These are phyloP conservation scores for Prolemur simus DNA, from an alignment of 2,113 vertebrate genomes.

Conservation along the genomic window DNA sequence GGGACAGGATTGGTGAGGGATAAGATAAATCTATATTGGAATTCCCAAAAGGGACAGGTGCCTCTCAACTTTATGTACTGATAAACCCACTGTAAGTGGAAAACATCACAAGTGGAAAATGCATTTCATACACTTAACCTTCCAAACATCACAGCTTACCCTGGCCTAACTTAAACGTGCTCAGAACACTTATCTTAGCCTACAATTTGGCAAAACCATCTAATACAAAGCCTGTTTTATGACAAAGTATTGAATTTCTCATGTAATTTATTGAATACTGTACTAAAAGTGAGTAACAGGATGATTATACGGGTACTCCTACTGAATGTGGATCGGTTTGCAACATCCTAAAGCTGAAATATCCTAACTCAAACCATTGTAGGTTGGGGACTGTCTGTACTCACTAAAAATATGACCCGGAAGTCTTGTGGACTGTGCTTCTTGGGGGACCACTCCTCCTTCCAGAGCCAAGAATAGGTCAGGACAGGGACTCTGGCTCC, in stretches of 20 bases:
- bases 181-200: not conserved
- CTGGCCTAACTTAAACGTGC: not conserved
- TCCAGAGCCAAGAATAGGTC: not conserved
- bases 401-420: not conserved
- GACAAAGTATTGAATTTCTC: not conserved
- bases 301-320: not conserved
- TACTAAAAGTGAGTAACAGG: not conserved
- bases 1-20: not conserved
- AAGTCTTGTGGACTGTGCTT: not conserved
- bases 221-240: not conserved
- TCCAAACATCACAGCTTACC: not conserved
- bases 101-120: not conserved
- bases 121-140: not conserved
- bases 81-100: not conserved
- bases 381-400: not conserved
- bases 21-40: not conserved
- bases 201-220: not conserved
- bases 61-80: not conserved
- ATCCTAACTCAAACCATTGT: not conserved
- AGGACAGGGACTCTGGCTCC: not conserved
- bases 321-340: not conserved
- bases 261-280: not conserved
- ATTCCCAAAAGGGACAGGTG: not conserved
- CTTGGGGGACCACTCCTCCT: not conserved
- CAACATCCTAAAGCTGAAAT: not conserved